phyloP scores from a whole-genome alignment of 1,140 invertebrate species.

The Drosophila suzukii region DNA sequence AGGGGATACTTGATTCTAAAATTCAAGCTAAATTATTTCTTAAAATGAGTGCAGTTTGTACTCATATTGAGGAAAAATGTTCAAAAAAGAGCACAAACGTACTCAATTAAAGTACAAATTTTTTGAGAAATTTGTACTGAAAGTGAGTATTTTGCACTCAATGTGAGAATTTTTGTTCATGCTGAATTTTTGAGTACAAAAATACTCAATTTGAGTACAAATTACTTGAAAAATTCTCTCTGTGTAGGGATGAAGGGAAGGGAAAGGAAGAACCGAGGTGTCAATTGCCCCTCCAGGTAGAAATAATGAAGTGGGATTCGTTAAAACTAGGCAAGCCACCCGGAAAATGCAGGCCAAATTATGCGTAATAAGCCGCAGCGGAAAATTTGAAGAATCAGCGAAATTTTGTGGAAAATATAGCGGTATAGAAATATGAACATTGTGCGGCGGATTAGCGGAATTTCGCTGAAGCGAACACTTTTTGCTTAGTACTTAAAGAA shows the following conservation, averaged over 20 bases:
- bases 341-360: conserved; percentile 44
- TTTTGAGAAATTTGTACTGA: too few relatives aligned
- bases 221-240: too few relatives aligned
- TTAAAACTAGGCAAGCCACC: conserved; percentile 11
- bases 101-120: too few relatives aligned
- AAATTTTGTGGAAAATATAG: conserved; percentile 36
- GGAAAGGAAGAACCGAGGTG: conserved; percentile 18
- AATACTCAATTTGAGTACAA: too few relatives aligned
- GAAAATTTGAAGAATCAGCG: conserved; percentile 29
- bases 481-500: neutral
- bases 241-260: neutral
- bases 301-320: conserved; percentile 23
- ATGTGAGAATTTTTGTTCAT: too few relatives aligned
- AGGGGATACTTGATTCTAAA: too few relatives aligned
- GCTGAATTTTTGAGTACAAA: too few relatives aligned
- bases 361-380: conserved; percentile 41
- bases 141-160: too few relatives aligned
- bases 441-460: conserved; percentile 19
- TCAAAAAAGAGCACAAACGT: too few relatives aligned
- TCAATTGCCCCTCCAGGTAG: conserved; percentile 54
- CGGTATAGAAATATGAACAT: neutral
- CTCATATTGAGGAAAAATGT: too few relatives aligned
- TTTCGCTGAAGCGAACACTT: neutral
- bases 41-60: too few relatives aligned
- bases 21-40: too few relatives aligned